Conservation (phyloP, 2,797 vertebrate species). For the Chrosomus eos region DNA sequence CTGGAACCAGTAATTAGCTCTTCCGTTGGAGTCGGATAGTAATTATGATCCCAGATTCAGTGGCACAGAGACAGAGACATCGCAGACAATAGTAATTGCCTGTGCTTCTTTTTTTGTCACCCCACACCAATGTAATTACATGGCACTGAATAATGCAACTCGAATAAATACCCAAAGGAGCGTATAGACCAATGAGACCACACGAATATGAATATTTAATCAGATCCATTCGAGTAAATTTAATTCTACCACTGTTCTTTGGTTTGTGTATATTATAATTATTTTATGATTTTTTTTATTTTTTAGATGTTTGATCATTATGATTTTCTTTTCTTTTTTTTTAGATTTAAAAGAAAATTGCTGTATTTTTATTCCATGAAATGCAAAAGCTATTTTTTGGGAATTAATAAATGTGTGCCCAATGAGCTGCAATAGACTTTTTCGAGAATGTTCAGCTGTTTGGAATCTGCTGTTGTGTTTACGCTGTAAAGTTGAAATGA, state of each 20-base stretch:
- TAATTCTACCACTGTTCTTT: neutral
- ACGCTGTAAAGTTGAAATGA: conserved; percentile 16
- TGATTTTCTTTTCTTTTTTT: neutral
- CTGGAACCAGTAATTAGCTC: conserved; percentile 56
- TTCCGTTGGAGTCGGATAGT: conserved; percentile 50
- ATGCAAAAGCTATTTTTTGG: conserved; percentile 19
- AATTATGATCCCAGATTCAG: conserved; percentile 53
- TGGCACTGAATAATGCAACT: conserved; percentile 5
- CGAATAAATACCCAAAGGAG: conserved; percentile 1
- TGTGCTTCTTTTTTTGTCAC: conserved; percentile 11
- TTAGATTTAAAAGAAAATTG: neutral
- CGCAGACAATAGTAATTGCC: conserved; percentile 48
- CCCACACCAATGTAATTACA: conserved; percentile 9
- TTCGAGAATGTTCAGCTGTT: conserved; percentile 34
- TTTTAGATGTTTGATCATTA: conserved; percentile 17
- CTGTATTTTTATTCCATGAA: conserved; percentile 36
- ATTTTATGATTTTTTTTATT: neutral
- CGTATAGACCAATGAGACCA: conserved; percentile 41
- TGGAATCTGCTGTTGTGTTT: conserved; percentile 62
- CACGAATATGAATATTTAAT: conserved; percentile 18
- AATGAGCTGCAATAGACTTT: conserved; percentile 16
- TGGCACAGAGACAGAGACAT: conserved; percentile 30
- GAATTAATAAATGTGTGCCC: neutral
- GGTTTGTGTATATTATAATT: conserved; percentile 6
- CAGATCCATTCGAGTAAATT: conserved; percentile 28